A percentile compares a stretch with the other conserved stretches of the same genome.
These are phyloP conservation scores for Anisognathus igniventris DNA, from an alignment of 2,797 vertebrate species.

Conservation along the genomic window DNA sequence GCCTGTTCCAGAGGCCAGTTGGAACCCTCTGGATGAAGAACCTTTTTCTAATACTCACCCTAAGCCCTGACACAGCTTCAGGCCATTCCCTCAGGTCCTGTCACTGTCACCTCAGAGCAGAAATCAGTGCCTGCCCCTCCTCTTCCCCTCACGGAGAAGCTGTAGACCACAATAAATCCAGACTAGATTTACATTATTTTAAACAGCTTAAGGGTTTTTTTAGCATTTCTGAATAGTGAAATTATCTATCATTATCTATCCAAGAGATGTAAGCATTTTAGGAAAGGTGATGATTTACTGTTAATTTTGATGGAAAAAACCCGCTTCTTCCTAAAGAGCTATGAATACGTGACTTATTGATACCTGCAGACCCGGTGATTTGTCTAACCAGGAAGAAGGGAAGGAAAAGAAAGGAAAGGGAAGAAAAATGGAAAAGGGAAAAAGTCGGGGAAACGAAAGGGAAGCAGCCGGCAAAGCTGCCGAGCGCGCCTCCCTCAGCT, in stretches of 20 bases:
- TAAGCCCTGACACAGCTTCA: background rate
- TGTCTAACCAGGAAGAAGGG: too few species aligned
- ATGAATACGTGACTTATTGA: background rate
- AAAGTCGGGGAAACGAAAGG: accelerated
- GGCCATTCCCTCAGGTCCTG: background rate
- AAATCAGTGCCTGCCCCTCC: background rate
- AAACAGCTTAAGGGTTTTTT: accelerated
- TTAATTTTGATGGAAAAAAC: background rate
- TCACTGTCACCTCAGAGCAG: background rate
- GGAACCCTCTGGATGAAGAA: background rate
- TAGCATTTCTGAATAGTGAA: background rate
- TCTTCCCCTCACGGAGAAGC: accelerated
- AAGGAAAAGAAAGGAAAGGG: background rate
- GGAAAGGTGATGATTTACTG: background rate
- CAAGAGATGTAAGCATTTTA: background rate
- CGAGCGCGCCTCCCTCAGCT: accelerated
- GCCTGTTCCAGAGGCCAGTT: accelerated
- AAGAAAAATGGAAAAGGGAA: accelerated
- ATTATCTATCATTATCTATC: background rate
- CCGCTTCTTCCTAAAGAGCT: background rate
- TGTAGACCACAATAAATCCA: background rate
- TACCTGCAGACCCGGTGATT: background rate
- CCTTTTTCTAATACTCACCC: accelerated
- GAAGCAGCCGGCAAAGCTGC: accelerated
- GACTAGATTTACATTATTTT: background rate